phyloP scores from a whole-genome alignment of 2,888 invertebrate species.

The Latheticus oryzae region DNA sequence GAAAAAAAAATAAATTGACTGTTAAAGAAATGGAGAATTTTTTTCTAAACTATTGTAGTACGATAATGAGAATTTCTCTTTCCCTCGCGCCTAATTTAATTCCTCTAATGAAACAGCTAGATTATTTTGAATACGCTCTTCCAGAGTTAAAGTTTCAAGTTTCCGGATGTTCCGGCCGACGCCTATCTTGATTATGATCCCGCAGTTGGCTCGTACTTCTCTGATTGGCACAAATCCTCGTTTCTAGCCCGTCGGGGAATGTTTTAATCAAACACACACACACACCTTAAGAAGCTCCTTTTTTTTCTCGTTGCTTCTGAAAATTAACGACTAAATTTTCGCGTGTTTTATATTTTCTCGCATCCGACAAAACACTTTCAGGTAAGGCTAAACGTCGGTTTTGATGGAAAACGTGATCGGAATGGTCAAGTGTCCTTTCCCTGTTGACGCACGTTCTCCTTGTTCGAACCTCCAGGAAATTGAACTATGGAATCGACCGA shows the following conservation, averaged over 20 bases:
- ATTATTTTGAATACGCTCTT: constrained; percentile 11
- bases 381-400: constrained; percentile 56
- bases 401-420: constrained; percentile 58
- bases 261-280: constrained; percentile 58
- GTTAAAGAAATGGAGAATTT: too few relatives aligned
- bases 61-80: too few relatives aligned
- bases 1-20: constrained; percentile 6
- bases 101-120: constrained; percentile 25
- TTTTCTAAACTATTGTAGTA: too few relatives aligned
- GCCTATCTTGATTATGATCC: constrained; percentile 51
- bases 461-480: constrained; percentile 52
- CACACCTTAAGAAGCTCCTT: too few relatives aligned
- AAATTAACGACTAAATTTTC: constrained; percentile 49
- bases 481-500: constrained; percentile 54
- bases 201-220: constrained; percentile 47
- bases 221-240: constrained; percentile 59
- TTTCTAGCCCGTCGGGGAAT: constrained; percentile 57
- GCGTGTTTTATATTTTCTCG: constrained; percentile 15
- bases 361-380: constrained; percentile 46
- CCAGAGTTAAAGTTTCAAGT: constrained; percentile 20
- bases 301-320: too few relatives aligned
- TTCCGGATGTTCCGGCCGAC: constrained; percentile 35
- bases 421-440: constrained; percentile 45
- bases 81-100: constrained; percentile 23
- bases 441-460: constrained; percentile 12